Base-by-base conservation (phyloP, 2,888 invertebrate genomes). In the Ellobium chinense region DNA sequence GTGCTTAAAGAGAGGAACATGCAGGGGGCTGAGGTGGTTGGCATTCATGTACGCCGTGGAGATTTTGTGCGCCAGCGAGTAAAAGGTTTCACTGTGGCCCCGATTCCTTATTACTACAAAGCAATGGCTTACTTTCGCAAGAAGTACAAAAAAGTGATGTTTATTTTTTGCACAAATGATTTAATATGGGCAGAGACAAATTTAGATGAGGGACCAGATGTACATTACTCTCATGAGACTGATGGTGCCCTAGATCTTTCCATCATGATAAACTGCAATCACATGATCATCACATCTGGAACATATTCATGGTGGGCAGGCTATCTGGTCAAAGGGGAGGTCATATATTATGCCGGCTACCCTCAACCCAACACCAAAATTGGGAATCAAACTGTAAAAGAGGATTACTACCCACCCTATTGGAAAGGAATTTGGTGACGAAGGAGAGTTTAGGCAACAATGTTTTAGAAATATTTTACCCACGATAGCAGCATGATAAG, bases 251-350 rank as follows among this genome's bases (percentile, higher is more conserved):
- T 92, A 21, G 93, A 93, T 83, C 83, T 93, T 79, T 91, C 92
- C 4, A 88, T 91, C 4, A 82, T 93, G 72, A 81, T 89, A 0
- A 85, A 83, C 12, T 90, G 91, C 85, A 88, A 93, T 85, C 91
- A 91, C 74, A 86, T 90, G 24, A 89, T 93, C 36, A 89, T 93
- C 73, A 88, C 88, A 4, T 85, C 91, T 1, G 93, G 93, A 1
- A 92, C 93, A 0, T 93, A 91, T 83, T 91, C 92, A 21, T 93
- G 93, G 93, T 93, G 93, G 93, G 91, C 90, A 4, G 92, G 91
- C 1, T 93, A 91, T 84, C 83, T 93, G 29, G 86, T 88, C n/a
- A 83, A 84, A 24, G 92, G 92, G 5, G 87, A 89, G 56, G 89
- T 90, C 0, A 80, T 92, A 27, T 92, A 93, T 84, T 93, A 91